Base-by-base conservation (phyloP, 1,140 invertebrate genomes). In the Proctacanthus coquilletti region DNA sequence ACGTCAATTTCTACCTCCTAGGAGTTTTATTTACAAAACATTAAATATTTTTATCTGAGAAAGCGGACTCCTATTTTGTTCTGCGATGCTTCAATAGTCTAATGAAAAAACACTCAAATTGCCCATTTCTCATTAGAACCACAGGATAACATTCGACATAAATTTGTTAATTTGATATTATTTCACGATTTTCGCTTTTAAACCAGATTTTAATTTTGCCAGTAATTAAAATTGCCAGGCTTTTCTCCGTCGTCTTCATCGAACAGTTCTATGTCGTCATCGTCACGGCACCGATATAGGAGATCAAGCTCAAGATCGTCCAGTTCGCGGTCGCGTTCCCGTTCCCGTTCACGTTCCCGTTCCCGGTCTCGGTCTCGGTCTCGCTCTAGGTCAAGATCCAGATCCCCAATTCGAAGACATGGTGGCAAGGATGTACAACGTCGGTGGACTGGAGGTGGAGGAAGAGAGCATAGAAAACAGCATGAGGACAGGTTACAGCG, bases 171-270 rank as follows among this genome's bases (percentile, higher is more conserved):
- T n/a, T n/a, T n/a, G n/a, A n/a, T n/a, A n/a, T n/a, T 31, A 31
- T 31, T 10, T 5, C 5, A 31, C 13, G 5, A 5, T 14, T 31
- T 9, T 31, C 13, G 5, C 5, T 31, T 31, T 31, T 5, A 66
- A 64, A 67, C 62, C 63, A 63, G 54, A 65, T 66, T 63, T 67
- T 62, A 67, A 64, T 64, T 67, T 67, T 65, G 65, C 64, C 65
- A 67, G 65, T 67, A 63, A 65, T 66, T 66, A 63, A 66, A 63
- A 62, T 67, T 67, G 56, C 64, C 62, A 65, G 62, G 62, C 62
- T 64, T 55, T 3, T 37, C 30, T 5, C 15, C 30, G 5, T 5
- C 13, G 5, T 13, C 30, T 32, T 32, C 30, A 5, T 6, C 30
- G 10, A 3, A 13, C 15, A 23, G 5, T 37, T 9, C 21, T n/a